Conservation (phyloP, 2,888 invertebrate species). For the Gymnoscelis rufifasciata region DNA sequence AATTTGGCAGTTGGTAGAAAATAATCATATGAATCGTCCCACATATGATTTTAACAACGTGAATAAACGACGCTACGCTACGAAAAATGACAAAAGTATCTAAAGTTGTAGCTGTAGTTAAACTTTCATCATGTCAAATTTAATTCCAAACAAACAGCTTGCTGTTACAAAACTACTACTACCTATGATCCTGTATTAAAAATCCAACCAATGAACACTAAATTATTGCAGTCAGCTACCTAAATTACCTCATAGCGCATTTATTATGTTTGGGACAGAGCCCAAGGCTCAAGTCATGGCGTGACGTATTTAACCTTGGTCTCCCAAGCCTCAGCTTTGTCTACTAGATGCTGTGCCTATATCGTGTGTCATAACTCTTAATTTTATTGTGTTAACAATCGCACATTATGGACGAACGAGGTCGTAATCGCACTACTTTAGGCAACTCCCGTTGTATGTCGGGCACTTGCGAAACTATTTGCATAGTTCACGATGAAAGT, state of each 20-base stretch:
- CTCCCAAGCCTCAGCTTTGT: constrained; percentile 41
- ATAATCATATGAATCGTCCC: no score
- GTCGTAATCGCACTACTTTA: constrained; percentile 39
- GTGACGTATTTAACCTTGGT: constrained; percentile 54
- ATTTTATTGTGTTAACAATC: constrained; percentile 70
- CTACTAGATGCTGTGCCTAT: constrained; percentile 25
- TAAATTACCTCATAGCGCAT: background rate
- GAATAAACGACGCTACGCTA: no score
- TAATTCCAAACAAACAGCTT: no score
- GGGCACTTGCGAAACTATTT: constrained; percentile 43
- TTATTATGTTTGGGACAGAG: constrained; percentile 10
- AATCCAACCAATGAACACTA: no score
- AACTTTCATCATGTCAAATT: no score
- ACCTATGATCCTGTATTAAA: no score
- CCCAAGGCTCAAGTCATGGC: constrained; percentile 37
- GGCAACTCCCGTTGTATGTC: constrained; percentile 40
- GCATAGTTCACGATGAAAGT: constrained; percentile 32
- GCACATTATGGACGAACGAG: constrained; percentile 55
- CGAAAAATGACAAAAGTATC: no score
- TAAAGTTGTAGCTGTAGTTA: no score
- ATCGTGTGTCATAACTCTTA: constrained; percentile 42
- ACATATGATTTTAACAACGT: no score
- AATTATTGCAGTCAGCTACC: no score
- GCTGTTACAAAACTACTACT: no score
- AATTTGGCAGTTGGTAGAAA: no score